Percentiles rank a stretch among this genome's conserved stretches.
These are phyloP conservation scores for Brachionus manjavacas DNA, from an alignment of 1,140 invertebrate species.

Conservation along the genomic window DNA sequence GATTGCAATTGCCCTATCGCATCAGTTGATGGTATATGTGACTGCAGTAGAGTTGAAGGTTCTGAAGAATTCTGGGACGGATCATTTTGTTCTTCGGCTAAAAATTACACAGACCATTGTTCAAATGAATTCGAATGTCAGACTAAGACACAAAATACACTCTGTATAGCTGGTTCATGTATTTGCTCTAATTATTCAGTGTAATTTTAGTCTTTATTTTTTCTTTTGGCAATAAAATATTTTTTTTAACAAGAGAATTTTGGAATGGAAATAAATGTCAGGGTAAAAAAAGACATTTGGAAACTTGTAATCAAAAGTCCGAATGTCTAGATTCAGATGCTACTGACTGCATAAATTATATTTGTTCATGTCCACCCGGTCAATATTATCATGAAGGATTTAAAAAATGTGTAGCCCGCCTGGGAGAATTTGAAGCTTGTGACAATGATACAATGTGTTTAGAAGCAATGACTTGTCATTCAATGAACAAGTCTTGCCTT, in stretches of 20 bases:
- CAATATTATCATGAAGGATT: not conserved
- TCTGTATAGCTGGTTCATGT: not conserved
- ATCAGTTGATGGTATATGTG: not conserved
- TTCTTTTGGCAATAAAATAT: not conserved
- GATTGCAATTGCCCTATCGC: not conserved
- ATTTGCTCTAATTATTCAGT: not conserved
- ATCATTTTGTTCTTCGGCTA: not conserved
- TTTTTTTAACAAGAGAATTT: not conserved
- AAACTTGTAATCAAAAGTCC: not conserved
- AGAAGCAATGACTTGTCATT: not conserved
- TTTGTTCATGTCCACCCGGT: not conserved
- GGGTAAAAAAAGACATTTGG: not conserved
- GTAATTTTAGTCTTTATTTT: not conserved
- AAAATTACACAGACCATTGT: not conserved
- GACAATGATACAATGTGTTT: not conserved
- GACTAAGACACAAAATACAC: not conserved
- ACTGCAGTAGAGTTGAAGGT: not conserved
- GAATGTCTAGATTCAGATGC: not conserved
- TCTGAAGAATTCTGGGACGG: not conserved
- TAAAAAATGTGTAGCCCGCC: not conserved
- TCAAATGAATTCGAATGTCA: not conserved
- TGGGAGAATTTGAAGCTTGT: not conserved
- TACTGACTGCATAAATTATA: not conserved
- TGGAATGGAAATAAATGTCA: not conserved
- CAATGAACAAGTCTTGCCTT: not conserved